A percentile compares a stretch with the other conserved stretches of the same genome.
Conservation (phyloP, 35 echinoderm and acorn worm species). For the Anneissia japonica region DNA sequence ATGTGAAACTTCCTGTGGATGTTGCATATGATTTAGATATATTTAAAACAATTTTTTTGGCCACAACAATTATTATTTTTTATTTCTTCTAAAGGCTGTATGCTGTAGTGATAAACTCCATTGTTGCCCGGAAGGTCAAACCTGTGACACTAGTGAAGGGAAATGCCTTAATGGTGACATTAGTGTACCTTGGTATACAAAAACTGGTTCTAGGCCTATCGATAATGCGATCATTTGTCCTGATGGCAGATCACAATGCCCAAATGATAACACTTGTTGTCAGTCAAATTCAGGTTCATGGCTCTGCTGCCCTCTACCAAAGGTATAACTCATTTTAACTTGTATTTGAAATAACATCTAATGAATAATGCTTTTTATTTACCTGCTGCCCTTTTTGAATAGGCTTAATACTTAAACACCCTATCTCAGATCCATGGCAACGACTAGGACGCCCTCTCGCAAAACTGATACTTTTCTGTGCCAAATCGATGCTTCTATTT, state of each 20-base stretch:
- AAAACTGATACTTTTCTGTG: too few species aligned
- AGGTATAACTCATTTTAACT: background rate
- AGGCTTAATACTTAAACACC: too few species aligned
- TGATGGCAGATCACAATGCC: slow-evolving; percentile 5
- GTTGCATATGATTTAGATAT: too few species aligned
- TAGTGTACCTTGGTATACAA: background rate
- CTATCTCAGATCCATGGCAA: too few species aligned
- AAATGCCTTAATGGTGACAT: background rate
- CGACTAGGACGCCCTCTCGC: too few species aligned
- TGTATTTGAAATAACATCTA: too few species aligned
- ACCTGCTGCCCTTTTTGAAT: too few species aligned
- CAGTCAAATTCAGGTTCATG: background rate
- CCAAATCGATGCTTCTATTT: too few species aligned
- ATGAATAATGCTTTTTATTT: too few species aligned
- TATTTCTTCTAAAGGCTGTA: background rate
- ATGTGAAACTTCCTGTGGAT: too few species aligned
- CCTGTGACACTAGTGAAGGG: background rate
- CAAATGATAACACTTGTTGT: slow-evolving; percentile 24
- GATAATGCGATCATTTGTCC: slow-evolving; percentile 6
- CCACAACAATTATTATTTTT: background rate
- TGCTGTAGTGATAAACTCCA: slow-evolving; percentile 21
- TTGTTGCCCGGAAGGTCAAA: slow-evolving; percentile 11
- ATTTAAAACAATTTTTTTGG: too few species aligned
- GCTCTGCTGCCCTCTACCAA: slow-evolving; percentile 23
- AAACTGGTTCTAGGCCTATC: background rate